Evolutionary conservation across 2,797 vertebrate species (phyloP), one percentile per base, ranked within the genome.

Genomic region (Erpetoichthys calabaricus): DNA sequence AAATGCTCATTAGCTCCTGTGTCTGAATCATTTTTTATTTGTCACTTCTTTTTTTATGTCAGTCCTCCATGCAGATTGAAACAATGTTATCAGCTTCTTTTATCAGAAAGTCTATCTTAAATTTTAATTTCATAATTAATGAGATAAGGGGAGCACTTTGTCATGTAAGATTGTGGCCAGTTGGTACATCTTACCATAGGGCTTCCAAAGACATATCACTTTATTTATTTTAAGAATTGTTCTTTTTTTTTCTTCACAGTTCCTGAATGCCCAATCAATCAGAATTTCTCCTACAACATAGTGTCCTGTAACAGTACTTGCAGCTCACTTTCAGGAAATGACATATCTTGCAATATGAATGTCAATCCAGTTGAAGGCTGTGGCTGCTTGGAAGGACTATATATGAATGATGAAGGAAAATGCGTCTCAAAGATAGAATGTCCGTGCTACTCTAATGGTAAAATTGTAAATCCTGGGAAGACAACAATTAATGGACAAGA

Each of bases 291-390:
- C 41, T 81, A 82, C 10, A 5, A 59, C 44, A 57, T 54, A 4
- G 41, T 5, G 53, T 63, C 72, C 5, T 84, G 80, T 65, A 85
- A 85, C 67, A 65, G 4, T 0, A 82, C 82, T 3, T 86, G 84
- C 45, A 63, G 45, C 5, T 80, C 70, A 2, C 60, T 85, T 51
- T 73, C 75, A 8, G 71, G 63, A 3, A 49, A 43, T 3, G 82
- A 84, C 61, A 67, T 65, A 3, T 65, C 69, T 57, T 82, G 81
- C 47, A 60, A 55, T 5, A 42, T 71, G 59, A 53, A 61, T 0
- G 68, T 69, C 1, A 57, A 43, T 8, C 71, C 73, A 1, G 74
- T 76, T 53, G 81, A 84, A 56, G 84, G 84, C 4, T 86, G 83
- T 42, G 75, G 80, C 25, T 86, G 84, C 57, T 66, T 57, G 0